A percentile compares a stretch with the other conserved stretches of the same genome.
These are phyloP conservation scores for Apostichopus leukothele DNA, from an alignment of 53 echinoderm and acorn worm genomes.

Conservation along the genomic window DNA sequence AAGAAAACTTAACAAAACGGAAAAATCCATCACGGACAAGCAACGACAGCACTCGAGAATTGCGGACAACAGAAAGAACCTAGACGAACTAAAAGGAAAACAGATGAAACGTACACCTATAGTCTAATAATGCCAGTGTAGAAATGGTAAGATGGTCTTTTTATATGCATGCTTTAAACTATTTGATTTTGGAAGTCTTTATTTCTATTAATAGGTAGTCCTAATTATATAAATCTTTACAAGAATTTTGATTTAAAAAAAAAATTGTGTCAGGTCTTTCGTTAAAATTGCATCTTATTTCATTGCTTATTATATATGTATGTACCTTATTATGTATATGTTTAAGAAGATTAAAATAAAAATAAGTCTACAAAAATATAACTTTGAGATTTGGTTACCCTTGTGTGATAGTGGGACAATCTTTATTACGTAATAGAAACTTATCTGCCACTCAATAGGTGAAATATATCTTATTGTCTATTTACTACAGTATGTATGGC, in stretches of 20 bases:
- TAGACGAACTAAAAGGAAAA: background rate
- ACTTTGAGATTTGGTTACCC: background rate
- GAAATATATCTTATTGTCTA: too few relatives aligned
- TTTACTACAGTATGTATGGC: too few relatives aligned
- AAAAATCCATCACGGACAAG: background rate
- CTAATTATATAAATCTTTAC: too few relatives aligned
- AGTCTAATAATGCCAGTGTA: background rate
- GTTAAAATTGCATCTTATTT: too few relatives aligned
- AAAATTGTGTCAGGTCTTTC: too few relatives aligned
- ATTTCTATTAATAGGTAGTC: background rate
- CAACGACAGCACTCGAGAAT: background rate
- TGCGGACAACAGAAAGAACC: background rate
- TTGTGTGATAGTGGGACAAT: background rate
- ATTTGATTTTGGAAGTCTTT: background rate
- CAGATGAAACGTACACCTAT: background rate
- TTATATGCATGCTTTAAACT: background rate
- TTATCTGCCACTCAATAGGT: too few relatives aligned
- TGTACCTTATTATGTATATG: too few relatives aligned
- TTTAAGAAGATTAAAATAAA: too few relatives aligned
- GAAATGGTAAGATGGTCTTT: background rate
- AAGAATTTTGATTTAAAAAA: too few relatives aligned
- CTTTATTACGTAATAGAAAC: background rate
- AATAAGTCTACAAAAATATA: background rate
- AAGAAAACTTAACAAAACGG: background rate
- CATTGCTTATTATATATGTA: too few relatives aligned